These are phyloP conservation scores for Antitype chi DNA, from an alignment of 2,888 invertebrate genomes.

Conservation along the genomic window DNA sequence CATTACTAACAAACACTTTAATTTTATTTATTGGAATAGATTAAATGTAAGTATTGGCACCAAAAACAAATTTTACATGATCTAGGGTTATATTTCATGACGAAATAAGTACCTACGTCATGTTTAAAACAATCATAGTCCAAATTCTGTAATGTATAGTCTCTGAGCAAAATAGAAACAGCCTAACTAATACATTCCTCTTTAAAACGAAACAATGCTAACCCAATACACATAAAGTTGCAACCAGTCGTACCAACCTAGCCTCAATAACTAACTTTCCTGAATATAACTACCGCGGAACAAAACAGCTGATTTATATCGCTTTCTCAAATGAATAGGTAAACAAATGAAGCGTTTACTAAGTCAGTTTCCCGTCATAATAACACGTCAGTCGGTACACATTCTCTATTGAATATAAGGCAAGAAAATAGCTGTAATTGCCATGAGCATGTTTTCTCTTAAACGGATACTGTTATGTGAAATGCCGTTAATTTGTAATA, in stretches of 20 bases:
- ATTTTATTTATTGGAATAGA: too few relatives aligned
- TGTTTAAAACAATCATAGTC: background rate
- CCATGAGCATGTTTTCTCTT: slow-evolving; percentile 50
- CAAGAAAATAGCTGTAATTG: slow-evolving; percentile 50
- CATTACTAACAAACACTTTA: too few relatives aligned
- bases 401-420: slow-evolving; percentile 48
- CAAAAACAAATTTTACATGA: background rate
- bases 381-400: slow-evolving; percentile 35
- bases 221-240: background rate
- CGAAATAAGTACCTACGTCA: background rate
- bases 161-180: background rate
- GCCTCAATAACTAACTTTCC: slow-evolving; percentile 29
- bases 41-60: too few relatives aligned
- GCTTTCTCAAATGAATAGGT: slow-evolving; percentile 47
- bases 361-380: slow-evolving; percentile 50
- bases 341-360: slow-evolving; percentile 56
- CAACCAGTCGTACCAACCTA: background rate
- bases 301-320: slow-evolving; percentile 49
- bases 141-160: background rate
- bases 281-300: slow-evolving; percentile 9
- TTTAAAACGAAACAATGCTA: background rate
- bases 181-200: background rate
- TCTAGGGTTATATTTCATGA: background rate
- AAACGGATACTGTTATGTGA: slow-evolving; percentile 12
- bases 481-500: slow-evolving; percentile 12